Evolutionary conservation across 2,888 invertebrate species (phyloP).

Genomic region (Glaucopsyche alexis): DNA sequence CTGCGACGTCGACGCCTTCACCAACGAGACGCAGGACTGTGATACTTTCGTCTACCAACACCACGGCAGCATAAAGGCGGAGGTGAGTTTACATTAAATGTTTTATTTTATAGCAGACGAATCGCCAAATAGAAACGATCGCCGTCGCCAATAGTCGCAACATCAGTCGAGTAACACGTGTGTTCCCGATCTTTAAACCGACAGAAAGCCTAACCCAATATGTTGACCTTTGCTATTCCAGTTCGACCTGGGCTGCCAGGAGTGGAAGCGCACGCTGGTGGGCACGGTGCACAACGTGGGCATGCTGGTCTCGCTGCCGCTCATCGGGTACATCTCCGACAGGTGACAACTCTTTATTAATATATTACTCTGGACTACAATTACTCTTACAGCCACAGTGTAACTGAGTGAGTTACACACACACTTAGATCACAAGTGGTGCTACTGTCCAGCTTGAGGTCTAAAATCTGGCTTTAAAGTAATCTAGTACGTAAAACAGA

Average conservation of each 20-base stretch:
- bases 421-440: too few relatives aligned
- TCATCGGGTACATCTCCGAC: slow-evolving; percentile 83
- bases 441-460: too few relatives aligned
- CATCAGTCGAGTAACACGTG: too few relatives aligned
- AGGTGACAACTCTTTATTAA: slow-evolving; percentile 59
- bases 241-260: slow-evolving; percentile 82
- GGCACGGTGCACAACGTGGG: slow-evolving; percentile 84
- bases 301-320: slow-evolving; percentile 82
- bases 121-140: too few relatives aligned
- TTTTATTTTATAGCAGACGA: background rate
- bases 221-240: slow-evolving; percentile 50
- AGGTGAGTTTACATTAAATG: slow-evolving; percentile 56
- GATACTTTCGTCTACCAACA: slow-evolving; percentile 70
- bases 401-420: too few relatives aligned
- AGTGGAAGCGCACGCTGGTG: slow-evolving; percentile 83
- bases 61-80: slow-evolving; percentile 73
- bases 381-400: too few relatives aligned
- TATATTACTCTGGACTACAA: too few relatives aligned
- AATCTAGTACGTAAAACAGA: too few relatives aligned
- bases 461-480: too few relatives aligned
- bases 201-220: background rate
- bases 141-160: too few relatives aligned
- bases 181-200: too few relatives aligned
- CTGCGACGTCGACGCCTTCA: slow-evolving; percentile 61
- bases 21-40: slow-evolving; percentile 58